These are phyloP conservation scores for Caenorhabditis wallacei DNA, from an alignment of 2,888 invertebrate genomes.

Conservation along the genomic window DNA sequence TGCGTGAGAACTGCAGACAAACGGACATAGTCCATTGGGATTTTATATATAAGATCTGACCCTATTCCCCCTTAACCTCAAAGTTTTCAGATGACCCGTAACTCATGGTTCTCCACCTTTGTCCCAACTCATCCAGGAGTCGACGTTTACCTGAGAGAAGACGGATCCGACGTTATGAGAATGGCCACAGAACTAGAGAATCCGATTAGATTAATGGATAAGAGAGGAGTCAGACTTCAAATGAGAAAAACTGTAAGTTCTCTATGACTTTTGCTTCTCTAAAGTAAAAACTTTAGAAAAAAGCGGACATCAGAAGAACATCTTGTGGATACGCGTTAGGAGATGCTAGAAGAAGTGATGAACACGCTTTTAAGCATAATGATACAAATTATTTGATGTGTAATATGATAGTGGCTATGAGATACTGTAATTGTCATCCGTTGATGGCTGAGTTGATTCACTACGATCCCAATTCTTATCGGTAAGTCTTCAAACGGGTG, in stretches of 20 bases:
- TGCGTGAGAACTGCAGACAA: too few species aligned
- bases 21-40: not conserved
- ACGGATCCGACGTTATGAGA: slow-evolving; percentile 63
- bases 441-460: slow-evolving; percentile 68
- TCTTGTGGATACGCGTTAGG: slow-evolving; percentile 72
- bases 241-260: slow-evolving; percentile 70
- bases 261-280: too few species aligned
- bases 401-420: slow-evolving; percentile 66
- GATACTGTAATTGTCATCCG: slow-evolving; percentile 73
- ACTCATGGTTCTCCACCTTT: slow-evolving; percentile 73
- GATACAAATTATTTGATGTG: slow-evolving; percentile 71
- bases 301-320: slow-evolving; percentile 71
- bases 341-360: slow-evolving; percentile 66
- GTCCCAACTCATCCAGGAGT: slow-evolving; percentile 72
- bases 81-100: slow-evolving; percentile 69
- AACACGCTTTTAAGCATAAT: slow-evolving; percentile 62
- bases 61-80: not conserved
- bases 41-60: not conserved
- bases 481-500: slow-evolving; percentile 42
- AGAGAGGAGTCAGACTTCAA: slow-evolving; percentile 70
- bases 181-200: slow-evolving; percentile 70
- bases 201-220: slow-evolving; percentile 71
- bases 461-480: slow-evolving; percentile 58
- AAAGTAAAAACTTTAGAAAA: slow-evolving; percentile 42
- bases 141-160: slow-evolving; percentile 68